A percentile compares a stretch with the other conserved stretches of the same genome.
phyloP scores from a whole-genome alignment of 2,113 vertebrate species.

The Pitta sordida region DNA sequence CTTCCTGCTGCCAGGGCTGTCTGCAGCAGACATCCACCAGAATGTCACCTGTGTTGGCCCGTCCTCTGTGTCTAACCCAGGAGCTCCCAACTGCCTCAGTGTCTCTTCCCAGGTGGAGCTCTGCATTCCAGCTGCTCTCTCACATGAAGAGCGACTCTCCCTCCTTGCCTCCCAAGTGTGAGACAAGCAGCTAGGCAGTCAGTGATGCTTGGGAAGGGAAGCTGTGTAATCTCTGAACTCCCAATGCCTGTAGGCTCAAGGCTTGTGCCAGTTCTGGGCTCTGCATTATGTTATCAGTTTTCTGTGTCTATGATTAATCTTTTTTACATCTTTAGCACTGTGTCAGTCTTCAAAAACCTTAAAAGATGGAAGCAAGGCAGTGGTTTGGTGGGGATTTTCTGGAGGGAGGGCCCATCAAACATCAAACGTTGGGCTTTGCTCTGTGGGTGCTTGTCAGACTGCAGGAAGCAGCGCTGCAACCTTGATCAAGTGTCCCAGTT shows the following conservation, averaged over 20 bases:
- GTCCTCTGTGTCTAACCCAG: too few relatives aligned
- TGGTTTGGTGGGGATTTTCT: neutral
- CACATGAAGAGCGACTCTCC: neutral
- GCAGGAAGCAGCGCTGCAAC: neutral
- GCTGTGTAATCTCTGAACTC: neutral
- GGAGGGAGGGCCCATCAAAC: neutral
- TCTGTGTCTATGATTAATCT: neutral
- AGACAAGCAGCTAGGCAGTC: neutral
- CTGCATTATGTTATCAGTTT: neutral
- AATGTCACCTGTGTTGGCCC: neutral
- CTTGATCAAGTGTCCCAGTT: neutral
- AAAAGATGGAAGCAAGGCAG: neutral
- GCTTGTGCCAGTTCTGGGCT: neutral
- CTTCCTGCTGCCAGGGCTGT: neutral
- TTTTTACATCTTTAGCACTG: neutral
- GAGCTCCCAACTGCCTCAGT: accelerated
- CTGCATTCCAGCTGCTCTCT: neutral
- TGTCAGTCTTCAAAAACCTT: neutral
- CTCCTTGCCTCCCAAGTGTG: neutral
- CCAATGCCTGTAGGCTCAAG: neutral
- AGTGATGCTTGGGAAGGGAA: neutral
- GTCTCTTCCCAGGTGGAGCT: neutral
- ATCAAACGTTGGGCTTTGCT: neutral
- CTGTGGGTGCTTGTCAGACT: neutral
- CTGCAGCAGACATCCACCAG: neutral